phyloP scores from a whole-genome alignment of 1,140 invertebrate species.

The Lycorma delicatula region DNA sequence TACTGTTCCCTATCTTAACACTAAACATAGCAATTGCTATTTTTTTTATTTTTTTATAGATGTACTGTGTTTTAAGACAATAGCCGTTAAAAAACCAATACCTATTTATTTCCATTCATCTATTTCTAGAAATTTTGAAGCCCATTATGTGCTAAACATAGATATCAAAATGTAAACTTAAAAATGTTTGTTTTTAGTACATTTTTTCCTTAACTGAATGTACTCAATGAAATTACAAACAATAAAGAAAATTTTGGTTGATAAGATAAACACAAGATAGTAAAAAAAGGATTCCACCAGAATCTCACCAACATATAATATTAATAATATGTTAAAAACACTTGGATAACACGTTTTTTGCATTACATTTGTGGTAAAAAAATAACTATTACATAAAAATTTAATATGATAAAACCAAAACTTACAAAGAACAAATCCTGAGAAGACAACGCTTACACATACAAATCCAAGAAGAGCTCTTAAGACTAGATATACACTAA shows the following conservation, averaged over 20 bases:
- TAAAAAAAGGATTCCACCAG: background rate
- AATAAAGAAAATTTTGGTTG: background rate
- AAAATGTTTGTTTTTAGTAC: too few relatives aligned
- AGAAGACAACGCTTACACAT: slow-evolving; percentile 62
- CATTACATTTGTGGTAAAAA: background rate
- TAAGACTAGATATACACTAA: slow-evolving; percentile 40
- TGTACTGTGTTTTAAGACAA: too few relatives aligned
- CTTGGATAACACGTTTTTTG: too few relatives aligned
- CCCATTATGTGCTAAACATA: too few relatives aligned
- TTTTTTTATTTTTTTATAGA: too few relatives aligned
- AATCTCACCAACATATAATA: background rate
- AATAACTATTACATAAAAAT: slow-evolving; percentile 4
- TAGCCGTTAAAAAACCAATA: too few relatives aligned
- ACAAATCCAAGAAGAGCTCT: slow-evolving; percentile 44
- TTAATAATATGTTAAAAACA: background rate
- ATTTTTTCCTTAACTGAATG: background rate
- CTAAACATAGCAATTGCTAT: too few relatives aligned
- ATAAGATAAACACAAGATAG: background rate
- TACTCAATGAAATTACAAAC: background rate
- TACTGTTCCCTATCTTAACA: too few relatives aligned
- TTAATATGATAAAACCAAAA: slow-evolving; percentile 6
- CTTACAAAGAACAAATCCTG: slow-evolving; percentile 49
- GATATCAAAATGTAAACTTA: too few relatives aligned
- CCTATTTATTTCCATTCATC: too few relatives aligned
- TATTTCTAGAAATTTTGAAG: too few relatives aligned